Percentiles rank a stretch among this genome's conserved stretches.
These are phyloP conservation scores for Trissolcus brochymenae DNA, from an alignment of 2,888 invertebrate genomes.

Conservation along the genomic window DNA sequence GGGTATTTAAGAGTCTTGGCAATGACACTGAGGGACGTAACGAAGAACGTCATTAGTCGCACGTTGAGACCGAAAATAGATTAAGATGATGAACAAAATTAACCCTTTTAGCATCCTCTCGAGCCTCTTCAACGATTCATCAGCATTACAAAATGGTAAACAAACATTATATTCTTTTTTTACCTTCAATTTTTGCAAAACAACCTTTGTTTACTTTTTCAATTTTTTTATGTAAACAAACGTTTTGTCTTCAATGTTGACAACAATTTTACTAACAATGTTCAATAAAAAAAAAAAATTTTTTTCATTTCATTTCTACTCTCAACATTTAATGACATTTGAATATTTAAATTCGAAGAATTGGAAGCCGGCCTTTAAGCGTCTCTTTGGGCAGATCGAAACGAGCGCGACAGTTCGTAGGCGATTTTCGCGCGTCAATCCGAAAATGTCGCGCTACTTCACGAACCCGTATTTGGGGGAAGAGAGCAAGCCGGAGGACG, in stretches of 20 bases:
- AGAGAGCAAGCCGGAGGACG: not conserved
- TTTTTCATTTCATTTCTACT: too few species aligned
- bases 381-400: not conserved
- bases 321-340: too few species aligned
- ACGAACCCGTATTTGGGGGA: slow-evolving; percentile 11
- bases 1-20: slow-evolving; percentile 25
- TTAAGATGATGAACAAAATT: slow-evolving; percentile 5
- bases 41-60: not conserved
- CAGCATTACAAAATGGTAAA: too few species aligned
- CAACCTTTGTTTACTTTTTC: too few species aligned
- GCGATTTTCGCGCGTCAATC: slow-evolving; percentile 16
- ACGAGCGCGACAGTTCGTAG: not conserved
- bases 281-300: too few species aligned
- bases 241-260: too few species aligned
- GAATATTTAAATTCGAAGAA: not conserved
- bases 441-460: slow-evolving; percentile 23
- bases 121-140: too few species aligned
- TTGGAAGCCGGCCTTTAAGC: not conserved
- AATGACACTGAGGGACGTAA: slow-evolving; percentile 45
- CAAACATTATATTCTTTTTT: too few species aligned
- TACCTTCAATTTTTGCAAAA: too few species aligned
- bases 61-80: slow-evolving; percentile 18
- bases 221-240: too few species aligned
- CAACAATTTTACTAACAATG: too few species aligned
- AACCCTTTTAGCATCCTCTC: too few species aligned